These are phyloP conservation scores for Desmophyllum pertusum DNA, from an alignment of 92 coral and sea anemone species.

Conservation along the genomic window DNA sequence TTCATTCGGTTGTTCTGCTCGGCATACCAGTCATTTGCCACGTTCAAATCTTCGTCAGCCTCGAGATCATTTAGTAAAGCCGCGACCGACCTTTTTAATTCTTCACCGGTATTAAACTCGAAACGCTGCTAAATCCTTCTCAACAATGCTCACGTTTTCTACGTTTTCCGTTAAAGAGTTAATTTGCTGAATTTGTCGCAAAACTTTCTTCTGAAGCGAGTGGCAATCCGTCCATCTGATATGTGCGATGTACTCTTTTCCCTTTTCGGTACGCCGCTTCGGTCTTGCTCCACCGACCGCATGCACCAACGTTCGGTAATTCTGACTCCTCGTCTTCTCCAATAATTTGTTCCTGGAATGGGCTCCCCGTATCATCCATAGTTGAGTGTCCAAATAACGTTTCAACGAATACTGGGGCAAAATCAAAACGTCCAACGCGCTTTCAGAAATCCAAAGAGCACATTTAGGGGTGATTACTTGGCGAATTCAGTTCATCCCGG, in stretches of 20 bases:
- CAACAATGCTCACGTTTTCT: not conserved
- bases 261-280: conserved; percentile 3
- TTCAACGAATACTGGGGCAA: not conserved
- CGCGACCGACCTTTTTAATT: not conserved
- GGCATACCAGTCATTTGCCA: conserved; percentile 3
- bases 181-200: not conserved
- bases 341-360: not conserved
- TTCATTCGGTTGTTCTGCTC: not conserved
- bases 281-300: not conserved
- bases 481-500: no score
- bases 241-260: not conserved
- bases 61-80: conserved; percentile 3
- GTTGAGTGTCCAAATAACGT: not conserved
- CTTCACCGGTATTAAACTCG: not conserved
- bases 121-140: conserved; percentile 2
- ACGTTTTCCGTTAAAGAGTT: not conserved
- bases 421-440: no score
- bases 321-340: not conserved
- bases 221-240: not conserved
- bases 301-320: not conserved
- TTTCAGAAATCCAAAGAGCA: no score
- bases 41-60: not conserved
- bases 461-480: no score
- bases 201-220: not conserved
- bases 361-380: not conserved